phyloP scores from a whole-genome alignment of 2,797 vertebrate species.

The Esox masquinongy region DNA sequence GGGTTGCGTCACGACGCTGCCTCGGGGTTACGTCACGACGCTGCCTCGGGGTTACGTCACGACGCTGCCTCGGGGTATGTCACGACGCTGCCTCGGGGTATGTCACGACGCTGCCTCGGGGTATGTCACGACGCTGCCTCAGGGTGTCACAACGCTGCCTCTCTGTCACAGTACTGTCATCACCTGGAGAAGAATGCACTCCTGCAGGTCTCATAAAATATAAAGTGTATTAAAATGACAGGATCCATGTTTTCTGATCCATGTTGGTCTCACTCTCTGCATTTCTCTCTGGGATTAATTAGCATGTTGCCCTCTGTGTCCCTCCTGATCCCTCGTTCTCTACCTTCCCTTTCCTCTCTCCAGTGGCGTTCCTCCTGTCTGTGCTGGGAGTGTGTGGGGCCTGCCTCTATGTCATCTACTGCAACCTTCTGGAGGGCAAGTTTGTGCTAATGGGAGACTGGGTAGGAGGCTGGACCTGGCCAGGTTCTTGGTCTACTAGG shows the following conservation, averaged over 20 bases:
- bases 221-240: neutral
- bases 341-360: neutral
- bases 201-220: neutral
- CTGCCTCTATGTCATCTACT: conserved; percentile 44
- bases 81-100: no score
- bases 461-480: neutral
- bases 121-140: no score
- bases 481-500: neutral
- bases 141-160: no score
- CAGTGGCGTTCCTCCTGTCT: conserved; percentile 33
- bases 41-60: no score
- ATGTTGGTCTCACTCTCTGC: neutral
- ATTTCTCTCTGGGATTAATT: neutral
- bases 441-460: neutral
- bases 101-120: no score
- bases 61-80: no score
- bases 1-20: no score
- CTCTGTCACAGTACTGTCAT: neutral
- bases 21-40: no score
- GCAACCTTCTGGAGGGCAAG: conserved; percentile 33
- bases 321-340: neutral
- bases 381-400: conserved; percentile 33
- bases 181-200: neutral
- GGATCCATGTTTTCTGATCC: neutral
- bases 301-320: neutral